Base-by-base conservation (phyloP, 2,113 vertebrate species). In the Otolemur garnettii region DNA sequence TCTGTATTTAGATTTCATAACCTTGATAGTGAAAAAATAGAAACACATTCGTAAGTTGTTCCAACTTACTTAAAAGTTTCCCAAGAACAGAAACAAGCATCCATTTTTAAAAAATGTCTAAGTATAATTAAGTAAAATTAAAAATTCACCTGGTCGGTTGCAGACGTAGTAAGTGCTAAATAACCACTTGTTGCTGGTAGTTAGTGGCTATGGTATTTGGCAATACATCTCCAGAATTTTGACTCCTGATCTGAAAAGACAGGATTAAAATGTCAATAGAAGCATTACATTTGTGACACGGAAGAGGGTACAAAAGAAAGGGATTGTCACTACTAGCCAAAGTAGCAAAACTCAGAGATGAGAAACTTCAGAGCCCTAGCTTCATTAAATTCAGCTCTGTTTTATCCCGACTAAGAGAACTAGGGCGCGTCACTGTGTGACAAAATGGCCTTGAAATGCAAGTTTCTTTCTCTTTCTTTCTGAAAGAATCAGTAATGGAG, bases 61-160 rank as follows among this genome's bases (percentile, higher is more conserved):
- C 33, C 55, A 83, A 72, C 30, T 35, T 90, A 59, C 4, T 35
- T 81, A 60, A 45, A 69, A 64, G 2, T 91, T 84, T 90, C 57
- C 33, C 11, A 55, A 2, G 57, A 94, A 66, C 15, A 81, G 26
- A 91, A 88, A 71, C 18, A 30, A 91, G 42, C 50, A 69, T 77
- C 38, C 30, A 1, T 64, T 62, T 13, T 17, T 9, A 75, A 18
- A 81, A 26, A 26, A 17, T 0, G 33, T 50, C 59, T 35, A 42
- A 68, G 79, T 93, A 91, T 30, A 57, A 45, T 71, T 22, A 83
- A 78, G 59, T 38, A 35, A 93, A 87, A 84, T 77, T 64, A 33
- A 91, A 83, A 86, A 86, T 12, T 72, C 24, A 60, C 35, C 85
- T 21, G 17, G 45, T 91, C n/a, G 18, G 2, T 93, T 84, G 15